phyloP scores from a whole-genome alignment of 2,797 vertebrate genomes.

The Hyperoplus lanceolatus region DNA sequence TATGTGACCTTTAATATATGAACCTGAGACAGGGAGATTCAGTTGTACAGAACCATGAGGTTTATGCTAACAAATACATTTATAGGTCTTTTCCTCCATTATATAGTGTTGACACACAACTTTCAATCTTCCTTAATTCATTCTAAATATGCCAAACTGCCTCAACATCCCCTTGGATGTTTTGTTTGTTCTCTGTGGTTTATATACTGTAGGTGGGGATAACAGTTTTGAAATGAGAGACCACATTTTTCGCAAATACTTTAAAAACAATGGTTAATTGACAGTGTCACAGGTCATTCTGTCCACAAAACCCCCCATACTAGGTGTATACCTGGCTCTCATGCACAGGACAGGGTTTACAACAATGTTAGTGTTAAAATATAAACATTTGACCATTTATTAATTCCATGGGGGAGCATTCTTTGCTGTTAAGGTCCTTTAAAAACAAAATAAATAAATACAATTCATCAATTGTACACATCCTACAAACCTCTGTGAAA shows the following conservation, averaged over 20 bases:
- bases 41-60: not conserved
- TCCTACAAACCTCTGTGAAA: not conserved
- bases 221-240: not conserved
- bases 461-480: not conserved
- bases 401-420: not conserved
- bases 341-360: not conserved
- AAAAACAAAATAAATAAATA: not conserved
- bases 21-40: not conserved
- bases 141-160: not conserved
- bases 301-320: not conserved
- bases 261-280: not conserved
- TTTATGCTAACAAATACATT: not conserved
- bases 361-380: not conserved
- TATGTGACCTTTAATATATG: not conserved
- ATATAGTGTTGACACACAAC: not conserved
- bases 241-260: not conserved
- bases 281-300: not conserved
- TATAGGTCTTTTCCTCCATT: not conserved
- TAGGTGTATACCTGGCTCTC: not conserved
- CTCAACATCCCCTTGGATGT: not conserved
- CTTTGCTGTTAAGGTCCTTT: not conserved
- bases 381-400: not conserved
- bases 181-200: not conserved
- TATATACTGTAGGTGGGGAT: too few species aligned
- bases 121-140: not conserved